Conservation (phyloP, 2,888 invertebrate species). For the Parelbella ahira region DNA sequence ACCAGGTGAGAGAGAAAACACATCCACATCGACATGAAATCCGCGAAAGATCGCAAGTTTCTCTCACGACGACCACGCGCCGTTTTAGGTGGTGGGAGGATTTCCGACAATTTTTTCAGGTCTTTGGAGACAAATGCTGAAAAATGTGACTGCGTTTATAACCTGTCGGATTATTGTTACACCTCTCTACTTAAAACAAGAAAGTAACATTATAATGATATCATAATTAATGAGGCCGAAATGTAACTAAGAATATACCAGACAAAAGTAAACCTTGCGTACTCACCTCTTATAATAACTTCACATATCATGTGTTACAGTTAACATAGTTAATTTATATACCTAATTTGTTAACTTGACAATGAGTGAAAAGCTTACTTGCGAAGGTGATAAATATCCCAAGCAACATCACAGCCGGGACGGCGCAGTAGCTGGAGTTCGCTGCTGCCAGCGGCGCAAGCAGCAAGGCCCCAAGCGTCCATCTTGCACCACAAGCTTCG, state of each 20-base stretch:
- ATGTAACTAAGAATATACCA: too few relatives aligned
- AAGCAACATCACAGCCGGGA: slow-evolving; percentile 76
- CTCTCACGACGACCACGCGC: slow-evolving; percentile 62
- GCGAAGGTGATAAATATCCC: slow-evolving; percentile 74
- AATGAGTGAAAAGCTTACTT: slow-evolving; percentile 65
- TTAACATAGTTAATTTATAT: too few relatives aligned
- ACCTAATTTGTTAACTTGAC: too few relatives aligned
- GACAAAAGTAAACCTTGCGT: too few relatives aligned
- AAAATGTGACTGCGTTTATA: slow-evolving; percentile 28
- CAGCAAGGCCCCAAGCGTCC: slow-evolving; percentile 81
- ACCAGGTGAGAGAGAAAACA: slow-evolving; percentile 80
- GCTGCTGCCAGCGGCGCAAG: slow-evolving; percentile 81
- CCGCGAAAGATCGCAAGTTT: slow-evolving; percentile 73
- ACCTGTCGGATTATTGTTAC: too few relatives aligned
- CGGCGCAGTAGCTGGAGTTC: slow-evolving; percentile 80
- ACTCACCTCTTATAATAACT: too few relatives aligned
- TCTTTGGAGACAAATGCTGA: slow-evolving; percentile 67
- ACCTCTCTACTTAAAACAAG: too few relatives aligned
- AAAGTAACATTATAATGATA: too few relatives aligned
- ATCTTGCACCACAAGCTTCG: slow-evolving; percentile 72
- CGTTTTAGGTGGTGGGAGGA: slow-evolving; percentile 62
- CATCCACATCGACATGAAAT: slow-evolving; percentile 82
- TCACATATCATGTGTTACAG: too few relatives aligned
- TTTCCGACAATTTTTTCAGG: slow-evolving; percentile 58
- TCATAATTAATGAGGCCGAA: too few relatives aligned